Evolutionary conservation across 2,888 invertebrate genomes (phyloP).

Genomic region (Acanthacorydalis orientalis): DNA sequence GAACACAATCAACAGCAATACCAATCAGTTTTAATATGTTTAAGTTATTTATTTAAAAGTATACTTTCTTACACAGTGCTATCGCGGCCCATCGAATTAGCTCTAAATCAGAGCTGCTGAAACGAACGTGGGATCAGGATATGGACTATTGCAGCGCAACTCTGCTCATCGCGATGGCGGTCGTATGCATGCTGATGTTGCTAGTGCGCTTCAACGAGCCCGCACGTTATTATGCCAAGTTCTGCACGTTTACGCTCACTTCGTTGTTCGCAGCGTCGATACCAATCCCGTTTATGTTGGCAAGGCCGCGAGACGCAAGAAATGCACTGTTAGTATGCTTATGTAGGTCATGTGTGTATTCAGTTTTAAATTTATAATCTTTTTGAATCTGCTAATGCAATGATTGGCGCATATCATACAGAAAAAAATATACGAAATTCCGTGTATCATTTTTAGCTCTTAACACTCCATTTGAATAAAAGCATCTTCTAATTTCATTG

Average conservation of each 20-base stretch:
- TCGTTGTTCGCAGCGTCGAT: constrained; percentile 42
- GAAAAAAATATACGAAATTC: no score
- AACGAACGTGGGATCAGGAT: no score
- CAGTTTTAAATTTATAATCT: constrained; percentile 2
- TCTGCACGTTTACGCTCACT: constrained; percentile 41
- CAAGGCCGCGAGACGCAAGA: constrained; percentile 51
- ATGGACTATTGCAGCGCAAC: no score
- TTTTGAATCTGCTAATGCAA: constrained; percentile 1
- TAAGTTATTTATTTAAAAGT: no score
- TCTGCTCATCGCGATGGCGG: no score
- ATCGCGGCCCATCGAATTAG: no score
- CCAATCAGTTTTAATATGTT: no score
- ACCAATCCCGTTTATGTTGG: constrained; percentile 59
- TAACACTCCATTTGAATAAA: background rate
- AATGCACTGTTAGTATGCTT: constrained; percentile 61
- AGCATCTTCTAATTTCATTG: background rate
- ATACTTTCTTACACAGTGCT: no score
- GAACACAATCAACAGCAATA: no score
- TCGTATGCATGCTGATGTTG: background rate
- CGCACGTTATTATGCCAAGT: constrained; percentile 57
- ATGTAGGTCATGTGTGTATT: background rate
- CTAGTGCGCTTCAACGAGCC: constrained; percentile 29
- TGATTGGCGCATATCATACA: background rate
- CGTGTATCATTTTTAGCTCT: no score
- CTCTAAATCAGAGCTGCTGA: no score